Base-by-base conservation (phyloP, 2,888 invertebrate species). In the Hemistola chrysoprasaria region DNA sequence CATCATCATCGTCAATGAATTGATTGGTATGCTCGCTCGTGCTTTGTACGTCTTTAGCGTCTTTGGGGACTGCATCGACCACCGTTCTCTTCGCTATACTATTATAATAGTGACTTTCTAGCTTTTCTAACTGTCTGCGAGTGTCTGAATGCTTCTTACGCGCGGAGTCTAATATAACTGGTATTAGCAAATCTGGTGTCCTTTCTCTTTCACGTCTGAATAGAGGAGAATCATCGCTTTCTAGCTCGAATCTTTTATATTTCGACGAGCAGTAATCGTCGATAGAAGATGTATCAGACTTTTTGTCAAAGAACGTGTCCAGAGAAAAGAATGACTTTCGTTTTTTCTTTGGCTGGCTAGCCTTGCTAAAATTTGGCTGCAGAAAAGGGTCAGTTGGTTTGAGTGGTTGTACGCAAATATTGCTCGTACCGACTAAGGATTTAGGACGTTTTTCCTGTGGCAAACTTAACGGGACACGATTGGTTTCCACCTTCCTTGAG, bases 191-290 rank as follows among this genome's bases (percentile, higher is more conserved):
- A 50, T 90, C 90, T 11, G 90, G 90, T 6, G 90, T 88, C 50
- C 73, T 82, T 49, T 79, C 83, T 33, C 75, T 65, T 1, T 85
- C 85, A 10, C 83, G 64, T 51, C 74, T 75, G 45, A 90, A 86
- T 8, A 89, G 40, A 8, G 90, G 90, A 7, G 89, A 89, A 47
- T 90, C 90, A 50, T 89, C 89, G 38, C 86, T 83, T 63, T 90
- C 90, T 7, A 89, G 61, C 47, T 90, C 89, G 44, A 90, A 90
- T 8, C 89, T 76, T 50, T 89, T 88, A 53, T 90, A 90, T 65
- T 90, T 90, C 0, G 90, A 90, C 0, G 90, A 90, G 47, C 85
- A 86, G 42, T 84, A 90, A 53, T 90, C 90, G 46, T 90, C 90
- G 41, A 86, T 68, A 0, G 90, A 89, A 8, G 90, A 89, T 1